Evolutionary conservation across 1,140 invertebrate genomes (phyloP).

Genomic region (Lutraria rhynchaena): DNA sequence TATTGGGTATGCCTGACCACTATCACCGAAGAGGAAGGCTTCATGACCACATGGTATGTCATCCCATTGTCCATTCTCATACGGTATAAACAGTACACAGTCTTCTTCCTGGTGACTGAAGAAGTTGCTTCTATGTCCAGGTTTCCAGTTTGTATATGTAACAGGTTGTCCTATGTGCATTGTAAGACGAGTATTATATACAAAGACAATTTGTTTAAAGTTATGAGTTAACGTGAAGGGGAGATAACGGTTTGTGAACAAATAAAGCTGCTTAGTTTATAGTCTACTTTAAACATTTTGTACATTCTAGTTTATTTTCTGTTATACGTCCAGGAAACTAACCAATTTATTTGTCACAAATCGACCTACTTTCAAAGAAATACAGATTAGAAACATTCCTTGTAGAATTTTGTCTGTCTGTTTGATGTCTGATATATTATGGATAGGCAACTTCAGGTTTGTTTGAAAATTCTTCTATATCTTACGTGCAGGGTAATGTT

Average conservation of each 20-base stretch:
- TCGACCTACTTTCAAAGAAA: no score
- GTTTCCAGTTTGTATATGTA: constrained; percentile 22
- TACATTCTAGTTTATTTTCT: no score
- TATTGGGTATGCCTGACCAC: constrained; percentile 14
- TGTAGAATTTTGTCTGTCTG: no score
- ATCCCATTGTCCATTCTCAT: constrained; percentile 13
- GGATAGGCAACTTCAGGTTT: no score
- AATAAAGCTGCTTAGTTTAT: not conserved
- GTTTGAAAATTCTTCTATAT: no score
- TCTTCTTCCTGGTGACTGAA: constrained; percentile 3
- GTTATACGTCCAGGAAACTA: no score
- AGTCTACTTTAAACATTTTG: not conserved
- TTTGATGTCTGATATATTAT: no score
- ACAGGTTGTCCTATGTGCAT: not conserved
- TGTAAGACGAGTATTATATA: not conserved
- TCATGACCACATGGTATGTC: constrained; percentile 29
- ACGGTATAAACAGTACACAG: constrained; percentile 19
- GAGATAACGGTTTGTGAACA: not conserved
- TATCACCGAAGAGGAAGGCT: not conserved
- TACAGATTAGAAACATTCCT: no score
- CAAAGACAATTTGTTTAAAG: not conserved
- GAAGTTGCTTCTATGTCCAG: constrained; percentile 8
- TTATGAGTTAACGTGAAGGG: not conserved
- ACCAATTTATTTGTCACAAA: no score
- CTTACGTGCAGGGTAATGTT: no score